Evolutionary conservation across 2,888 invertebrate species (phyloP).

Genomic region (Nasonovia ribisnigri): DNA sequence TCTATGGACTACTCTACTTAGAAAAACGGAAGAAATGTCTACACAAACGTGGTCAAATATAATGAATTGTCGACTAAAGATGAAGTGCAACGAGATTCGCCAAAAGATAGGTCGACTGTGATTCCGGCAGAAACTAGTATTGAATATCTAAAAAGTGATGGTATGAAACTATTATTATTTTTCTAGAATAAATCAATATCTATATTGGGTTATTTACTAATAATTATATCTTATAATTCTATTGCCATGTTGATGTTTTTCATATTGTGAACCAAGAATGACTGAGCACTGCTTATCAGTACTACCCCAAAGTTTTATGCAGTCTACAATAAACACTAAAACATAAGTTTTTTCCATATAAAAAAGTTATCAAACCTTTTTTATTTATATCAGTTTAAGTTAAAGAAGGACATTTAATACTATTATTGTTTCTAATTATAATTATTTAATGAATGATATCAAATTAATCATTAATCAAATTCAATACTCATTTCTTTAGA

Average conservation of each 20-base stretch:
- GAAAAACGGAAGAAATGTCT: constrained; percentile 23
- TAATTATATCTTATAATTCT: neutral
- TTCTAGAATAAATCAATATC: neutral
- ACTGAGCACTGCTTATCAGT: neutral
- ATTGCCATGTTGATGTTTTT: neutral
- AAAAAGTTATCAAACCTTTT: neutral
- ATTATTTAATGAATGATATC: too few relatives aligned
- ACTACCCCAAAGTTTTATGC: neutral
- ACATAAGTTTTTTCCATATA: neutral
- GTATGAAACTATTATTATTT: constrained; percentile 69
- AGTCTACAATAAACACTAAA: neutral
- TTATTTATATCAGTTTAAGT: too few relatives aligned
- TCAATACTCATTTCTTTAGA: neutral
- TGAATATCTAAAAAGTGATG: constrained; percentile 83
- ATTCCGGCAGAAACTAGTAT: constrained; percentile 87
- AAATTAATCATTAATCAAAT: too few relatives aligned
- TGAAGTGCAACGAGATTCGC: neutral
- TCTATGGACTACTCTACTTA: neutral
- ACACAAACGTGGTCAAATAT: neutral
- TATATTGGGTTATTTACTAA: neutral
- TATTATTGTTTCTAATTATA: too few relatives aligned
- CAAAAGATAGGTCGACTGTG: constrained; percentile 75
- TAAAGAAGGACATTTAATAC: too few relatives aligned
- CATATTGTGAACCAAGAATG: neutral
- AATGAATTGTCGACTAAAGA: neutral